Evolutionary conservation across 2,888 invertebrate genomes (phyloP).

Genomic region (Ditylenchus weischeri): DNA sequence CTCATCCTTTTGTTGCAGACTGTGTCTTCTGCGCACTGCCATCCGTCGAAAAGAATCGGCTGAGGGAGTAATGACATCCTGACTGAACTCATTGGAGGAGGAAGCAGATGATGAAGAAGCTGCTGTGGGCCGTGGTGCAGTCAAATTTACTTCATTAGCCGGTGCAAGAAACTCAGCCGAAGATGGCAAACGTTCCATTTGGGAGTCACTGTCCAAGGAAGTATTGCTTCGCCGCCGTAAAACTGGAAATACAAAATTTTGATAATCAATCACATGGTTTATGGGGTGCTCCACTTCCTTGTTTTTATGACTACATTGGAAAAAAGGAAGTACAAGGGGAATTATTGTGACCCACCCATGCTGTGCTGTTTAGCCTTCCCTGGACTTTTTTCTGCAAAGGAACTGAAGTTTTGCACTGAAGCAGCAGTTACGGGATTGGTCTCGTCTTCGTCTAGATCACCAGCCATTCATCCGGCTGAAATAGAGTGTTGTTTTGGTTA

Average conservation of each 20-base stretch:
- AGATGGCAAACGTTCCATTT: conserved; percentile 6
- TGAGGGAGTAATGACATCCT: conserved; percentile 7
- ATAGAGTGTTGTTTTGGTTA: too few relatives aligned
- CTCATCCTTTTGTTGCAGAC: conserved; percentile 43
- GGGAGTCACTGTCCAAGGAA: conserved; percentile 1
- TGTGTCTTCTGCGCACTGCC: conserved; percentile 28
- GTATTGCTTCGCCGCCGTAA: conserved; percentile 10
- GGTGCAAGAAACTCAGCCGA: not conserved
- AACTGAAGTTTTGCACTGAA: conserved; percentile 7
- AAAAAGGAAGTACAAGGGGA: too few relatives aligned
- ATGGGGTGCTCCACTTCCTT: too few relatives aligned
- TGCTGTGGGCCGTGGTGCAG: not conserved
- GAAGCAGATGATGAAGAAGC: conserved; percentile 12
- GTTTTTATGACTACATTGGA: too few relatives aligned
- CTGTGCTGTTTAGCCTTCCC: conserved; percentile 7
- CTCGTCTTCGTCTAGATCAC: conserved; percentile 4
- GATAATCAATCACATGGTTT: not conserved
- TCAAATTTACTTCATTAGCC: not conserved
- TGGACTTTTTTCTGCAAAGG: conserved; percentile 4
- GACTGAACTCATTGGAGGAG: conserved; percentile 6
- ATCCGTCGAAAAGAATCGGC: conserved; percentile 14
- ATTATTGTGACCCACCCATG: not conserved
- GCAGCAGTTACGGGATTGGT: conserved; percentile 2
- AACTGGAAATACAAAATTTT: not conserved
- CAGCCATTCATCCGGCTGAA: conserved; percentile 8